These are phyloP conservation scores for Drosophila paranaensis DNA, from an alignment of 2,888 invertebrate genomes.

Conservation along the genomic window DNA sequence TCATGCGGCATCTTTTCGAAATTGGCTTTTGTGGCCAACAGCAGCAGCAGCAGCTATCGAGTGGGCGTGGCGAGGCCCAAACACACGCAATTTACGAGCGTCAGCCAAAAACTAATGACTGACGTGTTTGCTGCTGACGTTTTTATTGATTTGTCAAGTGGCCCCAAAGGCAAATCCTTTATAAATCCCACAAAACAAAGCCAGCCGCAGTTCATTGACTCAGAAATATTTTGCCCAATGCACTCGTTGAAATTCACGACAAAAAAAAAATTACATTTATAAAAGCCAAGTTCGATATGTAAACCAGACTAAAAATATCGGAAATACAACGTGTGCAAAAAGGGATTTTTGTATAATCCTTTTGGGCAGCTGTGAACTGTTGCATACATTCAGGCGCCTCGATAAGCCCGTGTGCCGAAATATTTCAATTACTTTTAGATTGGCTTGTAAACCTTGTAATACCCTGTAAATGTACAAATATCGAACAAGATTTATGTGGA, in stretches of 20 bases:
- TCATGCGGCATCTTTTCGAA: conserved; percentile 46
- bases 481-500: neutral
- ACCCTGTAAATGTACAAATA: neutral
- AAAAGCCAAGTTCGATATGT: conserved; percentile 8
- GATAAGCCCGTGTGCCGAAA: conserved; percentile 3
- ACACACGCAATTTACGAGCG: conserved; percentile 39
- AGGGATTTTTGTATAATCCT: conserved; percentile 12
- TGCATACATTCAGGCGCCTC: conserved; percentile 11
- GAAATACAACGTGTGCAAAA: conserved; percentile 20
- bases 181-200: neutral
- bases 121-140: conserved; percentile 59
- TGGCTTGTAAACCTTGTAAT: neutral
- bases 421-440: conserved; percentile 19
- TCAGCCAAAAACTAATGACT: conserved; percentile 61
- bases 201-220: conserved; percentile 16
- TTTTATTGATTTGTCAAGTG: conserved; percentile 71
- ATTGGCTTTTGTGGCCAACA: conserved; percentile 51
- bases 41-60: neutral
- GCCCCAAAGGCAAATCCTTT: conserved; percentile 2
- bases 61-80: conserved; percentile 10
- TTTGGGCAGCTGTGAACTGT: conserved; percentile 16
- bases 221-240: neutral
- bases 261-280: conserved; percentile 35
- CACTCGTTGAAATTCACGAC: conserved; percentile 30
- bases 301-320: conserved; percentile 20